phyloP scores from a whole-genome alignment of 2,113 vertebrate genomes.

The Corapipo altera region DNA sequence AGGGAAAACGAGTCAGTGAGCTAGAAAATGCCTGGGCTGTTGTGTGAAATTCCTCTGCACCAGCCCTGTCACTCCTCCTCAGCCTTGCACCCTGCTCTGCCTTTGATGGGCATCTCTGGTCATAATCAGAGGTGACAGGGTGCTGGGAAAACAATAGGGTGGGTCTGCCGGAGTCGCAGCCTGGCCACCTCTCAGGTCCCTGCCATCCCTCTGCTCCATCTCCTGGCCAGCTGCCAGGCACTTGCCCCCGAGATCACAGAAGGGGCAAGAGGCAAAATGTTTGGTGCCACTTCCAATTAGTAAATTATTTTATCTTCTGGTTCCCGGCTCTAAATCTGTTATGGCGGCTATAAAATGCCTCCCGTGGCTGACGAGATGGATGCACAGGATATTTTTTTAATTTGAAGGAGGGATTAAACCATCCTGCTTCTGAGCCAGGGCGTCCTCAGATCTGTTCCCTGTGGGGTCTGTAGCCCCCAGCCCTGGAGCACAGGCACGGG shows the following conservation, averaged over 20 bases:
- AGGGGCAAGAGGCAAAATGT: conserved; percentile 73
- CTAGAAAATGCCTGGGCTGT: conserved; percentile 62
- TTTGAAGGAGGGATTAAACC: neutral
- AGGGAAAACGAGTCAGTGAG: conserved; percentile 48
- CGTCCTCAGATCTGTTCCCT: neutral
- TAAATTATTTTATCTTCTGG: conserved; percentile 67
- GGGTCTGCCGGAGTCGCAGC: neutral
- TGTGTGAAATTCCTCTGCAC: conserved; percentile 65
- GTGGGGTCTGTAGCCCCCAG: neutral
- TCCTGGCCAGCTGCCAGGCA: conserved; percentile 39
- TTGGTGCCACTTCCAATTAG: conserved; percentile 74
- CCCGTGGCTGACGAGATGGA: conserved; percentile 40
- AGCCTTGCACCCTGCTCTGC: conserved; percentile 24
- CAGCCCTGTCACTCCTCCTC: conserved; percentile 59
- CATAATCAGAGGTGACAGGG: conserved; percentile 47
- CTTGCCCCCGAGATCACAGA: conserved; percentile 55
- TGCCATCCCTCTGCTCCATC: neutral
- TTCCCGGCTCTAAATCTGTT: conserved; percentile 17
- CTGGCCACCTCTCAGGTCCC: neutral
- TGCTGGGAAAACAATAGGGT: neutral
- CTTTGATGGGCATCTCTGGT: conserved; percentile 15
- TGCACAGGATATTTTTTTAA: conserved; percentile 62
- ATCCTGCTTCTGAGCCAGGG: neutral
- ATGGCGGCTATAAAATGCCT: conserved; percentile 49
- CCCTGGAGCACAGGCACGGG: neutral